Evolutionary conservation across 2,888 invertebrate species (phyloP).

Genomic region (Saturnia pavonia): DNA sequence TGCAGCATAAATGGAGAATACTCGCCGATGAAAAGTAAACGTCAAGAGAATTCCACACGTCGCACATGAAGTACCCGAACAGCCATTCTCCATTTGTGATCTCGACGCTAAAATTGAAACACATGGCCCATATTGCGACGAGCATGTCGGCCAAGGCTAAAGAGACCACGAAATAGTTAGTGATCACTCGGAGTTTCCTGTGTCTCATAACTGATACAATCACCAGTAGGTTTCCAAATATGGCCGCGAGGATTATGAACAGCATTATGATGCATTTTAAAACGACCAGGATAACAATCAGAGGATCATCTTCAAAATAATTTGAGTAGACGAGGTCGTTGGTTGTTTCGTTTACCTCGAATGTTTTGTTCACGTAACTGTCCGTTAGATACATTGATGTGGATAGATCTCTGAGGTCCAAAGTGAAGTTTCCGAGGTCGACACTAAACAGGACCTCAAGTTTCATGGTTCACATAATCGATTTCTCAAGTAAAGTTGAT

Average conservation of each 20-base stretch:
- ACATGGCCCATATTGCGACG: conserved; percentile 97
- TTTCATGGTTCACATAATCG: conserved; percentile 61
- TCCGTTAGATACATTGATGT: conserved; percentile 74
- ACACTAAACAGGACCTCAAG: conserved; percentile 52
- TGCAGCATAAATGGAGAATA: conserved; percentile 96
- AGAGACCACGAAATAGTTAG: conserved; percentile 98
- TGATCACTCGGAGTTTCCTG: conserved; percentile 88
- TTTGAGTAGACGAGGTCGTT: conserved; percentile 63
- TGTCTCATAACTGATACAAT: conserved; percentile 89
- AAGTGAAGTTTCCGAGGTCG: conserved; percentile 55
- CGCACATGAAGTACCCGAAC: conserved; percentile 95
- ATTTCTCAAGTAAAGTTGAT: conserved; percentile 35
- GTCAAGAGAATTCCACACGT: conserved; percentile 97
- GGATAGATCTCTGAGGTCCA: conserved; percentile 61
- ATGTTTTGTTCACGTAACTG: conserved; percentile 54
- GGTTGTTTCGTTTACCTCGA: conserved; percentile 60
- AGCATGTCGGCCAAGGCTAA: conserved; percentile 96
- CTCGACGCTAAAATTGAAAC: conserved; percentile 95
- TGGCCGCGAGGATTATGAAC: conserved; percentile 92
- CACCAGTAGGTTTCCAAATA: conserved; percentile 94
- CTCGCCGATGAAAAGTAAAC: conserved; percentile 97
- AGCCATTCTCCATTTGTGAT: conserved; percentile 92
- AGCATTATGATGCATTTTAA: conserved; percentile 91
- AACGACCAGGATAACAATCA: conserved; percentile 82
- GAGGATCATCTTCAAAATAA: conserved; percentile 63